Conservation (phyloP, 2,113 vertebrate species). For the Bagarius yarrelli region DNA sequence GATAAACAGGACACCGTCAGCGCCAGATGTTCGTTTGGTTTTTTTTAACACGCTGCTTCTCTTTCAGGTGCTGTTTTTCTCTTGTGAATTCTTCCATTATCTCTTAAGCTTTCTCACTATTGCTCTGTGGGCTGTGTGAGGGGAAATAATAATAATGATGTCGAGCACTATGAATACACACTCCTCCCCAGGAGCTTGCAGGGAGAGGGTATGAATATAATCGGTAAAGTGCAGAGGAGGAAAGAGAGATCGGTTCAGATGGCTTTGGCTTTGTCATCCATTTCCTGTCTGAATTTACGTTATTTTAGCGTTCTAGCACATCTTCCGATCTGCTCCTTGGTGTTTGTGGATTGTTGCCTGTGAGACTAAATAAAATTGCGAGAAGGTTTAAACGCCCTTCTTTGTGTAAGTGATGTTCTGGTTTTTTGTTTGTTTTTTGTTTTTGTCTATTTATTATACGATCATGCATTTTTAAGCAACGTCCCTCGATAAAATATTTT, state of each 20-base stretch:
- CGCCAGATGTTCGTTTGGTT: neutral
- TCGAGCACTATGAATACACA: constrained; percentile 5
- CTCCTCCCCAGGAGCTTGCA: neutral
- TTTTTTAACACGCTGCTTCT: neutral
- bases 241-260: neutral
- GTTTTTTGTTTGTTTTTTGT: too few species aligned
- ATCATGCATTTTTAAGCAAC: too few species aligned
- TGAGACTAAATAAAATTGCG: neutral
- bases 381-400: too few species aligned
- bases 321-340: neutral
- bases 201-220: neutral
- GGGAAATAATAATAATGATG: constrained; percentile 2
- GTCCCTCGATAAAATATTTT: too few species aligned
- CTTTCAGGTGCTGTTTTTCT: neutral
- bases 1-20: neutral
- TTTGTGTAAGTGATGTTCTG: too few species aligned
- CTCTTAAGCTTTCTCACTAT: constrained; percentile 1
- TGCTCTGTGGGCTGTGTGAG: neutral
- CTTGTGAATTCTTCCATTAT: neutral
- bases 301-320: neutral
- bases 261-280: neutral
- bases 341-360: neutral
- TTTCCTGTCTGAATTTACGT: neutral
- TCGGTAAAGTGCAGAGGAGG: neutral
- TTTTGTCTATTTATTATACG: too few species aligned